Evolutionary conservation across 2,113 vertebrate species (phyloP).

Genomic region (Microtus montanus): DNA sequence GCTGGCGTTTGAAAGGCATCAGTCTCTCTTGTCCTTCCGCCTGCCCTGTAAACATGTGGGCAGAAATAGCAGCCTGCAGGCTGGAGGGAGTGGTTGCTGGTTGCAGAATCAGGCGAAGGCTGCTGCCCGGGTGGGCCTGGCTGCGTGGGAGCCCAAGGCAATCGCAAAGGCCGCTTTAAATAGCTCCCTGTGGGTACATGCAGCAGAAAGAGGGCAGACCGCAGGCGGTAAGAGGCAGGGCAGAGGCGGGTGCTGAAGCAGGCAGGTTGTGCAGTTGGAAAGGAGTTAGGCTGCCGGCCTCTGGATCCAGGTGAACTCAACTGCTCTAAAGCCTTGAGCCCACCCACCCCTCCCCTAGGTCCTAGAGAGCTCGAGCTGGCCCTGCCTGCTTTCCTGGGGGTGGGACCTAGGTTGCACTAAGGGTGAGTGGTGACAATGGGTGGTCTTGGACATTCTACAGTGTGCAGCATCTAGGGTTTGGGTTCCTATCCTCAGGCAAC

Average conservation of each 20-base stretch:
- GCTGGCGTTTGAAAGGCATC: neutral
- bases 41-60: slow-evolving; percentile 48
- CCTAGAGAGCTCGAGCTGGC: neutral
- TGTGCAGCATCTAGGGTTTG: rapidly evolving
- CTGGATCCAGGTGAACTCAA: neutral
- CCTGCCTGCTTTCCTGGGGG: neutral
- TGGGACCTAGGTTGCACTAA: too few species aligned
- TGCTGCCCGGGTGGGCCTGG: slow-evolving; percentile 59
- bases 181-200: slow-evolving; percentile 58
- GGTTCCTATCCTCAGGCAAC: too few species aligned
- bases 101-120: slow-evolving; percentile 4
- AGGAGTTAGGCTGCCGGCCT: rapidly evolving
- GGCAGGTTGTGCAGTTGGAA: neutral
- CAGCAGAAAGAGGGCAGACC: slow-evolving; percentile 7
- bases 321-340: neutral
- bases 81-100: slow-evolving; percentile 44
- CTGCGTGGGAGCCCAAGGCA: slow-evolving; percentile 62
- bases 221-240: neutral
- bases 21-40: neutral
- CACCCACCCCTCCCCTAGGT: neutral
- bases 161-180: slow-evolving; percentile 67
- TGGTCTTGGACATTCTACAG: neutral
- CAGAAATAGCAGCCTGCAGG: slow-evolving; percentile 66
- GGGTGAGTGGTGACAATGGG: rapidly evolving
- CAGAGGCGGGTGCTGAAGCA: neutral